Evolutionary conservation across 2,113 vertebrate species (phyloP).

Genomic region (Amphilophus citrinellus): DNA sequence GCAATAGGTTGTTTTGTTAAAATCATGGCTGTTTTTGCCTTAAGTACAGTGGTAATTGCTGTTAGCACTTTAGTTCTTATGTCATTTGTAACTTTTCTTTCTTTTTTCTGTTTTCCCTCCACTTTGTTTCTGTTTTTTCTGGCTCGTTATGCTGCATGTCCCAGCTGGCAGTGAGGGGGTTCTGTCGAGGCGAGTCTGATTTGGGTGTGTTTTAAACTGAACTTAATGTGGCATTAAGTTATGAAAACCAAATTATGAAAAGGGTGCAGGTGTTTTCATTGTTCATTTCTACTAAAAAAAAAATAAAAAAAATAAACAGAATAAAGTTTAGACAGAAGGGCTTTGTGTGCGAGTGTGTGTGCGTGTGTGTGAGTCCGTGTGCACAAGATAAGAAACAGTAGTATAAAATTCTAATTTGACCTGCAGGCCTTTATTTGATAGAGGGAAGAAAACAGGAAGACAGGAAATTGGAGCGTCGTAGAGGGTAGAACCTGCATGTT

Average conservation of each 20-base stretch:
- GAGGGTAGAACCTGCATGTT: not conserved
- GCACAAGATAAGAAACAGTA: not conserved
- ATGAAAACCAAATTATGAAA: constrained; percentile 55
- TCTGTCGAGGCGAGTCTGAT: constrained; percentile 61
- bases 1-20: constrained; percentile 18
- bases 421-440: too few species aligned
- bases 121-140: constrained; percentile 2
- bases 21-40: not conserved
- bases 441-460: not conserved
- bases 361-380: not conserved
- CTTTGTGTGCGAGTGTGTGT: not conserved
- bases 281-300: constrained; percentile 1
- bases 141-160: constrained; percentile 50
- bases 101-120: not conserved
- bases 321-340: not conserved
- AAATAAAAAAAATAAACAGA: constrained; percentile 26
- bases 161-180: constrained; percentile 54
- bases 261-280: constrained; percentile 56
- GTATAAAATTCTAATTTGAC: not conserved
- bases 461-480: not conserved
- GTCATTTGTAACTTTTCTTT: not conserved
- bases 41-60: constrained; percentile 12
- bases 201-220: constrained; percentile 47
- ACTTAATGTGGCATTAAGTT: constrained; percentile 38
- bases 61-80: not conserved